Evolutionary conservation across 2,888 invertebrate species (phyloP), one percentile per base, ranked within the genome.

Genomic region (Nomada flava): DNA sequence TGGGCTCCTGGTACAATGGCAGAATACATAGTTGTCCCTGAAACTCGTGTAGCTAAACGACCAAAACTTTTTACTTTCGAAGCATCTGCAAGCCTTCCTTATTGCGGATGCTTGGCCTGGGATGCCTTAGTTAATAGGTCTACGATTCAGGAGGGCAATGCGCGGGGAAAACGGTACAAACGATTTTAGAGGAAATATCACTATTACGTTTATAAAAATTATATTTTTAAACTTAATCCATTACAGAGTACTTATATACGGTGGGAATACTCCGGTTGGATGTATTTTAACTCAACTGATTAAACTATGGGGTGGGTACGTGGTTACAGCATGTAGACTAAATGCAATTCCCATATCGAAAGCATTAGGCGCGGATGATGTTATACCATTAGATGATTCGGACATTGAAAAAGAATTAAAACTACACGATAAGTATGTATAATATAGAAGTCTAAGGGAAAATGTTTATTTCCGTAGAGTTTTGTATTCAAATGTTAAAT

Each of bases 41-140:
- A 95, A 90, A 92, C 92, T 79, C 93, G 94, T 86, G 94, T 95
- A 29, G 94, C 94, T 20, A 94, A 93, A 77, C 95, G 95, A 92
- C 96, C 96, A 44, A 94, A 94, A 89, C 94, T 94, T 82, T 93
- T 95, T 44, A 94, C 95, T 59, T 96, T 95, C 88, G 96, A 96
- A 91, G 95, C 95, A 60, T 95, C 95, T 50, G 95, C 95, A 42
- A 95, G 95, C 87, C 92, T 96, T 79, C 95, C 96, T 0, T 96
- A 95, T 87, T 95, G 95, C 64, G 95, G 95, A 52, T 94, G 95
- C 79, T 90, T 95, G 64, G 95, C 95, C 2, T 94, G 95, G 93
- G 93, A 95, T 84, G 95, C 95, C 20, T 90, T 96, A 20, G 91
- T 94, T 29, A 93, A 94, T 85, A 91, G 94, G 82, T 95, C 95